A percentile compares a stretch with the other conserved stretches of the same genome.
These are phyloP conservation scores for Bursaphelenchus okinawaensis DNA, from an alignment of 2,888 invertebrate species.

Conservation along the genomic window DNA sequence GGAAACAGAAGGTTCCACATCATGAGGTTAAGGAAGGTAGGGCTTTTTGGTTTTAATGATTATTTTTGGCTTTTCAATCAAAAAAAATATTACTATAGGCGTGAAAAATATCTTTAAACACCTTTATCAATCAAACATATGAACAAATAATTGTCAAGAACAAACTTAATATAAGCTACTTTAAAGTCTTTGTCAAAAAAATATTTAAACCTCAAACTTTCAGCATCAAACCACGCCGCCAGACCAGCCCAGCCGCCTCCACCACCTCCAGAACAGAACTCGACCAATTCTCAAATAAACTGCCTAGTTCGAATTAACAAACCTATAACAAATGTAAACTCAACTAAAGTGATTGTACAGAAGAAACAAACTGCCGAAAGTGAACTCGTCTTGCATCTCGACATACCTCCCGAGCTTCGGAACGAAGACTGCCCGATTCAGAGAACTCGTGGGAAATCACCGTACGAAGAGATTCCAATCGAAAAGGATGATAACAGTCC, in stretches of 20 bases:
- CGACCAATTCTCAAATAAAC: slow-evolving; percentile 2
- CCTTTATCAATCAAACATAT: no score
- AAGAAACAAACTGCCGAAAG: slow-evolving; percentile 5
- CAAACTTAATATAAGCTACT: no score
- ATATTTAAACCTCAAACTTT: no score
- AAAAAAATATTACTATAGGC: no score
- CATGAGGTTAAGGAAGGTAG: background rate
- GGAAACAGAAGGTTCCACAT: slow-evolving; percentile 1
- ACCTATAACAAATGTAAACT: background rate
- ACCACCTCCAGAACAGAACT: background rate
- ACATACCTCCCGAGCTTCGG: slow-evolving; percentile 23
- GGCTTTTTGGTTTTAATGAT: no score
- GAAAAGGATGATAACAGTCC: background rate
- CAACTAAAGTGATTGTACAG: slow-evolving; percentile 5
- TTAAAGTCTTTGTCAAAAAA: no score
- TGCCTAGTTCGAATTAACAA: slow-evolving; percentile 6
- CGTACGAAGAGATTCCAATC: slow-evolving; percentile 49
- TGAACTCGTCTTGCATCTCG: slow-evolving; percentile 14
- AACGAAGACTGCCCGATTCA: slow-evolving; percentile 13
- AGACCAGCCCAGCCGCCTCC: background rate
- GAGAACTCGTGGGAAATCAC: slow-evolving; percentile 27
- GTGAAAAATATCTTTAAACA: no score
- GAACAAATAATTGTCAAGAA: no score
- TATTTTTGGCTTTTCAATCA: no score
- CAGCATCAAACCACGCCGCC: background rate